Percentiles rank a stretch among this genome's conserved stretches.
These are phyloP conservation scores for Dolichallabes microphthalmus DNA, from an alignment of 2,113 vertebrate genomes.

Conservation along the genomic window DNA sequence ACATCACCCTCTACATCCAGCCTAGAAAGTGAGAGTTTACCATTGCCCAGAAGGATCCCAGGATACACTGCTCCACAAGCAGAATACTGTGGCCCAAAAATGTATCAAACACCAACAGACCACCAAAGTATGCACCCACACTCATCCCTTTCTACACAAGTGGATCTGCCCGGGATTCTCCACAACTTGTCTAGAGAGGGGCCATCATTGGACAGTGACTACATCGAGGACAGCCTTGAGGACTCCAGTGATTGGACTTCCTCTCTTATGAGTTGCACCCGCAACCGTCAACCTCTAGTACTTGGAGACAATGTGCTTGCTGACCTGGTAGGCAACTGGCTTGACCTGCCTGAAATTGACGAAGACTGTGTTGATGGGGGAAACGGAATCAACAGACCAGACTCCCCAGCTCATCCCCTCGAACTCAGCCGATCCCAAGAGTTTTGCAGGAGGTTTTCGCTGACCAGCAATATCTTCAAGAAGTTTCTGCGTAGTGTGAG, in stretches of 20 bases:
- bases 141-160: conserved; percentile 18
- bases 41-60: conserved; percentile 56
- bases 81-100: conserved; percentile 62
- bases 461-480: conserved; percentile 93
- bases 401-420: conserved; percentile 67
- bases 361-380: conserved; percentile 60
- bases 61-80: conserved; percentile 62
- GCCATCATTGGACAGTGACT: conserved; percentile 69
- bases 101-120: conserved; percentile 62
- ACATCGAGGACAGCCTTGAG: conserved; percentile 69
- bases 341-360: conserved; percentile 91
- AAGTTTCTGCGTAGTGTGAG: conserved; percentile 90
- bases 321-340: conserved; percentile 95
- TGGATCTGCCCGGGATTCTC: conserved; percentile 69
- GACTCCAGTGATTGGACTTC: conserved; percentile 91
- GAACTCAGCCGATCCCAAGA: conserved; percentile 79
- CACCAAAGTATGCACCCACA: neutral
- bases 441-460: conserved; percentile 85
- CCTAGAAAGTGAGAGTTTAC: conserved; percentile 48
- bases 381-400: conserved; percentile 61
- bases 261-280: conserved; percentile 86
- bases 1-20: conserved; percentile 48
- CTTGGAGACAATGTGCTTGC: conserved; percentile 94
- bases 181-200: conserved; percentile 72
- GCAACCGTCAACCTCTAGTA: conserved; percentile 91